Conservation (phyloP, 92 coral and sea anemone species). For the Plumapathes pennacea region DNA sequence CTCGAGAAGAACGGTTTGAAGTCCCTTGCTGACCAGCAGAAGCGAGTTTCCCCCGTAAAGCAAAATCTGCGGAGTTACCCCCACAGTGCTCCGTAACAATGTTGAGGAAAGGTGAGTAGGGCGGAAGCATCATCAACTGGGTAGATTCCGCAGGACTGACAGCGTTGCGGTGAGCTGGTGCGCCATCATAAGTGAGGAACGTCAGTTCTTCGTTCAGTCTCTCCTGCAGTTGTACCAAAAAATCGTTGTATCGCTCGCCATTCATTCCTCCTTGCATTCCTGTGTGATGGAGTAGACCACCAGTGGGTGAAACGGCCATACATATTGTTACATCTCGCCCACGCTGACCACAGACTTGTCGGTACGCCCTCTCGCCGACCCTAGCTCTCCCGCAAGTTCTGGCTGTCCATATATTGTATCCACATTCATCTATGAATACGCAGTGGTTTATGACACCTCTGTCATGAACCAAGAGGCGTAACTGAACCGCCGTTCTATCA, state of each 20-base stretch:
- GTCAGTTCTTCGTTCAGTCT: conserved; percentile 38
- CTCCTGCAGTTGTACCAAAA: conserved; percentile 27
- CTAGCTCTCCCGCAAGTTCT: conserved; percentile 48
- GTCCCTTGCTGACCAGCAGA: too few relatives aligned
- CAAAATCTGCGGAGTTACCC: too few relatives aligned
- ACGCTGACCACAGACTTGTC: conserved; percentile 47
- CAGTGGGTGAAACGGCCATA: conserved; percentile 17
- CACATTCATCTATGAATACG: conserved; percentile 33
- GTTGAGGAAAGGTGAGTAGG: conserved; percentile 22
- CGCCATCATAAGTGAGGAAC: conserved; percentile 22
- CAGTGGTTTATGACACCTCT: conserved; percentile 13
- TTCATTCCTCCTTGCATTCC: conserved; percentile 42
- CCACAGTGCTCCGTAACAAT: too few relatives aligned
- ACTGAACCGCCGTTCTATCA: conserved; percentile 12
- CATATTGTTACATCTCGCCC: conserved; percentile 29
- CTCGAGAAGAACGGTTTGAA: too few relatives aligned
- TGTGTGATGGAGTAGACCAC: conserved; percentile 43
- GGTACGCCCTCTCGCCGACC: conserved; percentile 40
- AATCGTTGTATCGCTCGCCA: conserved; percentile 25
- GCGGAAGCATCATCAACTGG: conserved; percentile 15
- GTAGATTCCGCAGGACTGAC: conserved; percentile 12
- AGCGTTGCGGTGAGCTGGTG: conserved; percentile 26
- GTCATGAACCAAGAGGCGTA: conserved; percentile 34
- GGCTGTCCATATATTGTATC: conserved; percentile 44
- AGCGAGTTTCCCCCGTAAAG: too few relatives aligned